Evolutionary conservation across 2,888 invertebrate species (phyloP).

Genomic region (Calameuta idolon): DNA sequence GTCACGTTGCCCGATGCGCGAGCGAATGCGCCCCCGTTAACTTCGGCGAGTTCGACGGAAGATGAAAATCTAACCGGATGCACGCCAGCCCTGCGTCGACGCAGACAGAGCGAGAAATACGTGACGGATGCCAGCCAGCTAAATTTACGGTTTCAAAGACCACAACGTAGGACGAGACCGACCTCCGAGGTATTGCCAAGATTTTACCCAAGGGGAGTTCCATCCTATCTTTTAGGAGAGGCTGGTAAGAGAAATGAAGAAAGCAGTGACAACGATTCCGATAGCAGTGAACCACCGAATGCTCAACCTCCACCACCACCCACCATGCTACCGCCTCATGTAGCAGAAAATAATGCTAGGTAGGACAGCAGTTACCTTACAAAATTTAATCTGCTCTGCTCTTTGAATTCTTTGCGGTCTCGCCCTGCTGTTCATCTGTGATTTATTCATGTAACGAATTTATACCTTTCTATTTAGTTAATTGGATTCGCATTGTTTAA

Average conservation of each 20-base stretch:
- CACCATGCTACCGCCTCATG: slow-evolving; percentile 58
- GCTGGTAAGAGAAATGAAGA: slow-evolving; percentile 58
- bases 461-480: slow-evolving; percentile 2
- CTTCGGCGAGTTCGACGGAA: slow-evolving; percentile 60
- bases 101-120: slow-evolving; percentile 85
- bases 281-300: slow-evolving; percentile 54
- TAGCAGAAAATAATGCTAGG: slow-evolving; percentile 64
- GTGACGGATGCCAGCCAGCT: slow-evolving; percentile 86
- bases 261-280: slow-evolving; percentile 63
- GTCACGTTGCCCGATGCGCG: slow-evolving; percentile 66
- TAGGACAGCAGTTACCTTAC: slow-evolving; percentile 31
- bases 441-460: slow-evolving; percentile 21
- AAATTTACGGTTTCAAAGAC: slow-evolving; percentile 83
- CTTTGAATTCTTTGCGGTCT: not conserved
- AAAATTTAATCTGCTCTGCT: not conserved
- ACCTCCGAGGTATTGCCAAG: slow-evolving; percentile 56
- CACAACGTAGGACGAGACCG: slow-evolving; percentile 60
- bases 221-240: slow-evolving; percentile 60
- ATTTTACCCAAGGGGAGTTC: slow-evolving; percentile 58
- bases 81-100: slow-evolving; percentile 80
- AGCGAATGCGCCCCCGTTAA: slow-evolving; percentile 52
- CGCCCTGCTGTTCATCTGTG: not conserved
- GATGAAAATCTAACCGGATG: slow-evolving; percentile 65
- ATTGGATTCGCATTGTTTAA: not conserved
- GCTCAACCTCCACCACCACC: slow-evolving; percentile 56